Conservation (phyloP, 2,113 vertebrate genomes). For the Phylloscopus whistleri region DNA sequence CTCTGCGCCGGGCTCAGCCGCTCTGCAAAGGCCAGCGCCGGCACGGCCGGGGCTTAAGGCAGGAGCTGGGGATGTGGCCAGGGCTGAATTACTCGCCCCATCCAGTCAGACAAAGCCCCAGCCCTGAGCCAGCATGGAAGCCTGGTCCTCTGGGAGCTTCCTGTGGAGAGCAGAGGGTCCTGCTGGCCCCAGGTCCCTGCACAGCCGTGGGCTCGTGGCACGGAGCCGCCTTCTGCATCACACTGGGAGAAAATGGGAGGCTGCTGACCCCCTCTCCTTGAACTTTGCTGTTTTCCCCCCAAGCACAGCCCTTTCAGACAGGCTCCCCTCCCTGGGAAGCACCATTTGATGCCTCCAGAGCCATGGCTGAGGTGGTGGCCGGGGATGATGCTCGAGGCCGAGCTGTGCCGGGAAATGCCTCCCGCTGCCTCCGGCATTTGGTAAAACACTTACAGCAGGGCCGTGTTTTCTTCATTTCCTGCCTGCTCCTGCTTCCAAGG, state of each 20-base stretch:
- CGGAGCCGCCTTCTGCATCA: fast-evolving
- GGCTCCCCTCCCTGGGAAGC: neutral
- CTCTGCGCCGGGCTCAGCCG: constrained; percentile 25
- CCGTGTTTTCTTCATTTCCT: constrained; percentile 45
- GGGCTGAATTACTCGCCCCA: neutral
- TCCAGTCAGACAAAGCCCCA: neutral
- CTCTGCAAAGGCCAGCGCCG: constrained; percentile 27
- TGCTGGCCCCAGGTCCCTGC: neutral
- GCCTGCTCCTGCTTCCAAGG: constrained; percentile 44
- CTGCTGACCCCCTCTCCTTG: neutral
- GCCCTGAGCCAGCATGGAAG: neutral
- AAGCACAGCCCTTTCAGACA: neutral
- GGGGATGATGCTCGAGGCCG: neutral
- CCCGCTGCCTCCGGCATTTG: constrained; percentile 49
- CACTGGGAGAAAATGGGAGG: fast-evolving
- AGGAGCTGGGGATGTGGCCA: neutral
- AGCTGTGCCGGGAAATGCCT: neutral
- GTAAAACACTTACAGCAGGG: constrained; percentile 30
- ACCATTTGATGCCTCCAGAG: fast-evolving
- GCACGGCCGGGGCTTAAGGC: neutral
- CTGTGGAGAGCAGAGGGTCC: neutral
- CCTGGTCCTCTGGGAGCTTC: neutral
- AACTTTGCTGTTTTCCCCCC: neutral
- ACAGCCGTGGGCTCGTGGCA: fast-evolving
- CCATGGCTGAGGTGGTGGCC: neutral